phyloP scores from a whole-genome alignment of 2,797 vertebrate species.

The Chiroxiphia lanceolata region DNA sequence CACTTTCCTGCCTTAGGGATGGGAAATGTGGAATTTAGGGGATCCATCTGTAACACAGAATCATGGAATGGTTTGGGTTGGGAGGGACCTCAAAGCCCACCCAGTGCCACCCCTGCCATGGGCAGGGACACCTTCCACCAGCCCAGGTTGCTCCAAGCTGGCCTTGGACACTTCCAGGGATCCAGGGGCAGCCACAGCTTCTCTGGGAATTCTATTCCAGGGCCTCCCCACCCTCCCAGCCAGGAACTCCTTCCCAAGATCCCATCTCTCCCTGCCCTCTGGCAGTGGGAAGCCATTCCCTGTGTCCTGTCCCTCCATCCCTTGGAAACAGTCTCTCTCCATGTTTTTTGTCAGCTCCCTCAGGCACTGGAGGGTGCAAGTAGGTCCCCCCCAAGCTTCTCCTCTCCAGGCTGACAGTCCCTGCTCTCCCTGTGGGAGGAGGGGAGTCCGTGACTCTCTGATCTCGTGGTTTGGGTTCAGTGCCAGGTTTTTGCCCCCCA shows the following conservation, averaged over 20 bases:
- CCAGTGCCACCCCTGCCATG: neutral
- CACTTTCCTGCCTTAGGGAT: neutral
- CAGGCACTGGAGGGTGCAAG: neutral
- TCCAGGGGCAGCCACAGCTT: too few species aligned
- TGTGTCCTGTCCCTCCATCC: neutral
- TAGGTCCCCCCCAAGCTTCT: neutral
- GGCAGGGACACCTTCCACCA: neutral
- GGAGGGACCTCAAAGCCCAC: neutral
- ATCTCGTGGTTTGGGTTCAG: accelerated
- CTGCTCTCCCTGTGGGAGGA: neutral
- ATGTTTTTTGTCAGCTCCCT: neutral
- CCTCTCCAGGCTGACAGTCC: neutral
- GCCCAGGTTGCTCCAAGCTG: neutral
- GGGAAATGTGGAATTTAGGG: neutral
- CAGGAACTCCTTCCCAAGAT: neutral
- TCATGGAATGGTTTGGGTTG: neutral
- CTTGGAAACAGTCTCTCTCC: neutral
- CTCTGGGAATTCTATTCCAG: too few species aligned
- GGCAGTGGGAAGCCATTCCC: neutral
- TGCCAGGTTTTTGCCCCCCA: neutral
- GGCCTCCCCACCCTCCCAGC: neutral
- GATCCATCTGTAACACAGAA: too few species aligned
- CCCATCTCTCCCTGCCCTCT: neutral
- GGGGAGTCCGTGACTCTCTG: neutral
- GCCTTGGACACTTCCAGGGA: neutral